Percentiles rank a stretch among this genome's conserved stretches.
phyloP scores from a whole-genome alignment of 2,888 invertebrate genomes.

The Caenorhabditis sp. region DNA sequence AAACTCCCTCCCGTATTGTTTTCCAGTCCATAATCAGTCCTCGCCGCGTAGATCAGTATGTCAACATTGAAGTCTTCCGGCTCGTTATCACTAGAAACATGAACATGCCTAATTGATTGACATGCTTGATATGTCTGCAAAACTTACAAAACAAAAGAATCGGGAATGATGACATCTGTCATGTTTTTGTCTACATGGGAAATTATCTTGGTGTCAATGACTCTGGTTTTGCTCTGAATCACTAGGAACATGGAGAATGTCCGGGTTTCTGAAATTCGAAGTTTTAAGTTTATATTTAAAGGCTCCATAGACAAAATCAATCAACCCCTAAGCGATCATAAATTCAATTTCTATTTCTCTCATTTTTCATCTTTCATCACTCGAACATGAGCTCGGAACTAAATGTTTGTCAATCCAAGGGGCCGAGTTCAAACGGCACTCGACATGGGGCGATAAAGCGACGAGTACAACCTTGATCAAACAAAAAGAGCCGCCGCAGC shows the following conservation, averaged over 20 bases:
- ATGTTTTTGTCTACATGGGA: conserved; percentile 69
- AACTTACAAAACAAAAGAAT: conserved; percentile 72
- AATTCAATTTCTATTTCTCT: conserved; percentile 14
- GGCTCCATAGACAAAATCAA: too few species aligned
- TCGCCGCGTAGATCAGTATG: conserved; percentile 67
- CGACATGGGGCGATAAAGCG: conserved; percentile 49
- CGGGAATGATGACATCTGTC: conserved; percentile 73
- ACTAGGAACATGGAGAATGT: conserved; percentile 74
- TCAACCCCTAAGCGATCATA: too few species aligned
- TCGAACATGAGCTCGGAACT: conserved; percentile 25
- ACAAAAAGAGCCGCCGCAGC: conserved; percentile 39
- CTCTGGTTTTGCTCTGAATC: conserved; percentile 67
- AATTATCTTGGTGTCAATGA: conserved; percentile 72
- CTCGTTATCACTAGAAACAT: conserved; percentile 71
- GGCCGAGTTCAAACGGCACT: conserved; percentile 44
- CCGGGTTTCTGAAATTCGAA: conserved; percentile 64
- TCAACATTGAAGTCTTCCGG: conserved; percentile 73
- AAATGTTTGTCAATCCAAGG: conserved; percentile 48
- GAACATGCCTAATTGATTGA: too few species aligned
- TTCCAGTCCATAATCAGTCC: conserved; percentile 68
- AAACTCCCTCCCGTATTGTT: conserved; percentile 66
- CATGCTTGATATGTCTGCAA: too few species aligned
- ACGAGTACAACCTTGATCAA: conserved; percentile 39
- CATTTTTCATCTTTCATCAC: too few species aligned
- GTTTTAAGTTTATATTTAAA: too few species aligned